These are phyloP conservation scores for Tridacna gigas DNA, from an alignment of 2,888 invertebrate genomes.

Conservation along the genomic window DNA sequence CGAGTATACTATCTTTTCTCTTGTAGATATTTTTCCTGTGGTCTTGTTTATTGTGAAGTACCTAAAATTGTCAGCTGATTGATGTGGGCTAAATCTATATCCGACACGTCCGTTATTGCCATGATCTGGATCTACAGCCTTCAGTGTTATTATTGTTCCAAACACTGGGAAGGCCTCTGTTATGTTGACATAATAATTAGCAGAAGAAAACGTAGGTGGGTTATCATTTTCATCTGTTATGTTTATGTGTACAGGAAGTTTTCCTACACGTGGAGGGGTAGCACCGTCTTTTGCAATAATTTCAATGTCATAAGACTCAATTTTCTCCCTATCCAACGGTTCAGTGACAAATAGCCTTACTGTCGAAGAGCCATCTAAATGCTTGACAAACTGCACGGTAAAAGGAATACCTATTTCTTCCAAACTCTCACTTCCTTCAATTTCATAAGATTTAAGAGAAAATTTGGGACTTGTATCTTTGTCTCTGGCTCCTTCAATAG, in stretches of 20 bases:
- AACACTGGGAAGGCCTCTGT: constrained; percentile 60
- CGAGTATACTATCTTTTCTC: constrained; percentile 69
- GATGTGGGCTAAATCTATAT: constrained; percentile 83
- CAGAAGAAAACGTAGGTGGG: constrained; percentile 65
- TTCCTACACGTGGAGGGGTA: constrained; percentile 61
- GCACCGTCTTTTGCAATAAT: constrained; percentile 75
- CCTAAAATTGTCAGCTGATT: constrained; percentile 69
- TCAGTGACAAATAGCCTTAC: constrained; percentile 66
- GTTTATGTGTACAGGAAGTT: constrained; percentile 58
- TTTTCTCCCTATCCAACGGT: constrained; percentile 71
- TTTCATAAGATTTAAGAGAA: constrained; percentile 66
- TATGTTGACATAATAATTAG: constrained; percentile 64
- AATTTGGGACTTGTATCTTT: constrained; percentile 66
- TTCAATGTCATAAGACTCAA: constrained; percentile 66
- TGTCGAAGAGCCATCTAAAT: constrained; percentile 70
- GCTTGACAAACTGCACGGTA: constrained; percentile 64
- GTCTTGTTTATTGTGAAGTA: constrained; percentile 68
- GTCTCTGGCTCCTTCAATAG: constrained; percentile 69
- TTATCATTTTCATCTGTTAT: constrained; percentile 74
- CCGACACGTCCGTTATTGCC: constrained; percentile 89
- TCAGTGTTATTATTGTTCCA: constrained; percentile 86
- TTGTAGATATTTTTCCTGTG: constrained; percentile 73
- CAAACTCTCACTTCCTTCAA: constrained; percentile 46
- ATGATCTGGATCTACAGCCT: constrained; percentile 93
- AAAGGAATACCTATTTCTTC: constrained; percentile 60